Base-by-base conservation (phyloP, 2,888 invertebrate species). In the Hyppa rectilinea region DNA sequence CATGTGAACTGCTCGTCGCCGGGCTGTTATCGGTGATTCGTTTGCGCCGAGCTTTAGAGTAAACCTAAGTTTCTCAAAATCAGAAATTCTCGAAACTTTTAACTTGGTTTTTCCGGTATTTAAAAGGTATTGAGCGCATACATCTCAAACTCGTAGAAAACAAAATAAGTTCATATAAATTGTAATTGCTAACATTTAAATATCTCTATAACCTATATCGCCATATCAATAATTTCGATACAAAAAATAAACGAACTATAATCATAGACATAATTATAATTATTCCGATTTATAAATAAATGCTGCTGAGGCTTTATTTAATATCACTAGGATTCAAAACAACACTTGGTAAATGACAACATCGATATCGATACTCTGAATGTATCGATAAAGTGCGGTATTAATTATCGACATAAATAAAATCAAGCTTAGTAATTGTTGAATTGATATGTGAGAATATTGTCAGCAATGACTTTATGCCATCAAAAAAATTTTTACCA, bases 181-280 rank as follows among this genome's bases (percentile, higher is more conserved):
- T 78, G 53, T 71, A 80, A 80, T 71, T 75, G 56, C 66, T 65
- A 61, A 61, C 59, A 70, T 66, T 74, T 74, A 34, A 80, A 80
- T 71, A 84, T 76, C 23, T 81, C 38, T 80, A 63, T 66, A 67
- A 67, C 67, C 71, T 79, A 74, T 69, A 77, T 83, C 62, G 49
- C 68, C 67, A 69, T 72, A 64, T 69, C 55, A 62, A 73, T 83
- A 71, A 81, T 76, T 83, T 83, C 31, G 62, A 81, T 65, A 69
- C 53, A 78, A 74, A 65, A 72, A 69, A 61, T 66, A 64, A 60
- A 63, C 52, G n/a, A 71, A 55, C 66, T 75, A 58, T 56, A 66
- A 58, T 50, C 36, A 67, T 45, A 63, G 26, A 69, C 43, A 71
- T 67, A n/a, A n/a, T n/a, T n/a, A 66, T 53, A 69, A 52, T 67